A percentile compares a stretch with the other conserved stretches of the same genome.
Conservation (phyloP, 2,797 vertebrate genomes). For the Champsocephalus gunnari region DNA sequence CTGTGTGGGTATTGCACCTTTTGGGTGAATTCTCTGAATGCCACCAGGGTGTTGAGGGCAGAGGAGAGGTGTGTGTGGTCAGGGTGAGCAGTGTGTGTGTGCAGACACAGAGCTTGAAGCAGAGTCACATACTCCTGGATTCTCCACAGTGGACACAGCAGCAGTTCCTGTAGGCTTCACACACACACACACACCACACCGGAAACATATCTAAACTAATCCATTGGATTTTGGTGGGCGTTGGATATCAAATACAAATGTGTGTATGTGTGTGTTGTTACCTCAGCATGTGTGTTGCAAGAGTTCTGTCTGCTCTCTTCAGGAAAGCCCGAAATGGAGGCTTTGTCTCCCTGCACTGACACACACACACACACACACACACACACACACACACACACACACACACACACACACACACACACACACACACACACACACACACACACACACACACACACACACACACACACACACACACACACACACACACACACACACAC, state of each 20-base stretch:
- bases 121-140: slow-evolving; percentile 87
- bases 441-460: too few species aligned
- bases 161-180: slow-evolving; percentile 88
- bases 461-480: too few species aligned
- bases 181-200: too few species aligned
- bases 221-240: neutral
- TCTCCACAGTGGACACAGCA: slow-evolving; percentile 85
- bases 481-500: too few species aligned
- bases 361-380: slow-evolving; percentile 27
- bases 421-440: too few species aligned
- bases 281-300: slow-evolving; percentile 89
- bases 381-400: too few species aligned
- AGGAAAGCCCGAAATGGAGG: slow-evolving; percentile 89
- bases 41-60: slow-evolving; percentile 79
- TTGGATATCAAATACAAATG: neutral
- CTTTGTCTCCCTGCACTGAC: slow-evolving; percentile 87
- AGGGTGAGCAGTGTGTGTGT: slow-evolving; percentile 82
- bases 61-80: slow-evolving; percentile 82
- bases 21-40: slow-evolving; percentile 80
- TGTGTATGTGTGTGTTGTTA: slow-evolving; percentile 46
- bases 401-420: too few species aligned
- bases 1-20: slow-evolving; percentile 77
- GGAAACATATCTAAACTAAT: neutral
- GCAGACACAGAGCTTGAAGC: slow-evolving; percentile 84
- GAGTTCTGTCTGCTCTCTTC: slow-evolving; percentile 85